Conservation (phyloP, 2,888 invertebrate species). For the Apamea sordens region DNA sequence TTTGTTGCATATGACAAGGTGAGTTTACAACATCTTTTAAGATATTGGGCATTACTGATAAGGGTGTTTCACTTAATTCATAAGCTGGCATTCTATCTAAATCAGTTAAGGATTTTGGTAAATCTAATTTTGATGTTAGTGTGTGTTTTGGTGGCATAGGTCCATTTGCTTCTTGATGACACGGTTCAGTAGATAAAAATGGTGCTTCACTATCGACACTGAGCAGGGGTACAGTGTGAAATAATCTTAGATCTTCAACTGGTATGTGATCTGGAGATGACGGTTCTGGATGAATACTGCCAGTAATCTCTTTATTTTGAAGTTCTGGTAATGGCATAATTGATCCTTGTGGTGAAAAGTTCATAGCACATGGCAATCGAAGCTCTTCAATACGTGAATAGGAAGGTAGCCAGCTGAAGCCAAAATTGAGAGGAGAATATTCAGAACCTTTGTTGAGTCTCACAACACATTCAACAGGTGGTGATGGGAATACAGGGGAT, state of each 20-base stretch:
- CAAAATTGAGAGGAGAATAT: slow-evolving; percentile 10
- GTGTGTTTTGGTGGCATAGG: background rate
- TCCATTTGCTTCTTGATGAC: background rate
- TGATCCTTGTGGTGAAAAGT: background rate
- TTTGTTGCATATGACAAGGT: background rate
- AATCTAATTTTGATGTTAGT: background rate
- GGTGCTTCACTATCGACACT: background rate
- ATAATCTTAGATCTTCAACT: background rate
- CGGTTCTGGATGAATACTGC: background rate
- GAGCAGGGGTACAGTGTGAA: background rate
- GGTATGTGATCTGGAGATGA: too few species aligned
- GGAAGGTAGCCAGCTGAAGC: slow-evolving; percentile 1
- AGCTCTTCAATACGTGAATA: slow-evolving; percentile 2
- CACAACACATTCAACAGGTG: slow-evolving; percentile 10
- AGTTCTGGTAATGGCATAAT: background rate
- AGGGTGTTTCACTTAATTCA: background rate
- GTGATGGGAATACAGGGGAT: background rate
- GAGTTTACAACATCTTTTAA: background rate
- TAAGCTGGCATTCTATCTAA: background rate
- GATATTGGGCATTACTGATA: background rate
- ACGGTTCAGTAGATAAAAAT: background rate
- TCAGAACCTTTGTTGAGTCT: background rate
- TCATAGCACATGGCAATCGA: background rate
- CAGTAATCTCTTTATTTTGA: background rate
- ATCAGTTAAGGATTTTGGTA: background rate